Base-by-base conservation (phyloP, 2,888 invertebrate genomes). In the Cosmopolites sordidus region DNA sequence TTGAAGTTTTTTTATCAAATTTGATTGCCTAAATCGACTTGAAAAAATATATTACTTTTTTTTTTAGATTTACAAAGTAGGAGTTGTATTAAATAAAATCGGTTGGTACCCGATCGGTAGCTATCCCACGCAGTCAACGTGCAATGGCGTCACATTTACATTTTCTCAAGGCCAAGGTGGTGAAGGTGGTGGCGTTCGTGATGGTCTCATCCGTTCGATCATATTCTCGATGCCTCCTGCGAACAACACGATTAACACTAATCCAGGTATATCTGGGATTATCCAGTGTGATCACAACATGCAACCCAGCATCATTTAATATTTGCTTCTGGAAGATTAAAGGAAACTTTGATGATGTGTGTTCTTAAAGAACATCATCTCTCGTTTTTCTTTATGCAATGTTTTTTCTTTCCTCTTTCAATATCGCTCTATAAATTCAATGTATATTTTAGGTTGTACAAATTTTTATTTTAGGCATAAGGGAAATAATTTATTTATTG, bases 61-160 rank as follows among this genome's bases (percentile, higher is more conserved):
- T 53, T 65, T 68, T 48, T 73, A 88, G 83, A 80, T 85, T 48
- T 91, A 90, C 73, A 86, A 87, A 71, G 84, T 91, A 62, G 89
- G 87, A 44, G 87, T 90, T 17, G 88, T 88, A 39, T 83, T 90
- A 74, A 89, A 90, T 74, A 89, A 88, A 69, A 79, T 82, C 58
- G 90, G 90, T 11, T 86, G 86, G 81, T 91, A 91, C 74, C 89
- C 89, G 4, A 82, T 86, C 78, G 89, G 87, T 58, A 80, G 82
- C 3, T 87, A 87, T 68, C 81, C 83, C 0, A 80, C 80, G 62
- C 81, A 83, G 44, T 82, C 84, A 22, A 77, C 79, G 4, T 83
- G 84, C 42, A 85, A 87, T 68, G 82, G 82, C 1, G 87, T 88
- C 12, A 80, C 82, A 68, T 90, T 90, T 73, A 82, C 82, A 67